Percentiles rank a stretch among this genome's conserved stretches.
Conservation (phyloP, 64 coral and sea anemone genomes). For the Porites australiensis region DNA sequence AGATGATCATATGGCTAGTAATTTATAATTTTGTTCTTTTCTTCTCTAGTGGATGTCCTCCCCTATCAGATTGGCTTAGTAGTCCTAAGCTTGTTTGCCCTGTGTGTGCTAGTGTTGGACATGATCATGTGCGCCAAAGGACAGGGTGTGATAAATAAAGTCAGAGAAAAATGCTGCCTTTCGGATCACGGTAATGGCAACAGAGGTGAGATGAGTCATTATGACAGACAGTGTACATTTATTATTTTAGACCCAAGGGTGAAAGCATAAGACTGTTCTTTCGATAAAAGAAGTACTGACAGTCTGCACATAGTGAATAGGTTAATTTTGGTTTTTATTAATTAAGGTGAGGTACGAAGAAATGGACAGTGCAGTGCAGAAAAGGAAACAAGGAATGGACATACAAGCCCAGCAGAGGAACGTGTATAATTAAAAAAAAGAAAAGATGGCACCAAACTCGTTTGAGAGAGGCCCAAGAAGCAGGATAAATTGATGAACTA, state of each 20-base stretch:
- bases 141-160: not conserved
- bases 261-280: too few relatives aligned
- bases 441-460: too few relatives aligned
- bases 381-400: not conserved
- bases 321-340: too few relatives aligned
- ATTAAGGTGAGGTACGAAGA: not conserved
- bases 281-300: too few relatives aligned
- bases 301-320: too few relatives aligned
- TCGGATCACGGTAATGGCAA: not conserved
- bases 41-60: not conserved
- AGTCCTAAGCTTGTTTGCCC: not conserved
- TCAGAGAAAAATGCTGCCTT: not conserved
- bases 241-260: too few relatives aligned
- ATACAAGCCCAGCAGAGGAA: not conserved
- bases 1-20: too few relatives aligned
- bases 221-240: too few relatives aligned
- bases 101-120: constrained; percentile 30
- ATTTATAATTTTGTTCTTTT: not conserved
- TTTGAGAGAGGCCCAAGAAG: too few relatives aligned
- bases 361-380: not conserved
- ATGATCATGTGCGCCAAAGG: constrained; percentile 25
- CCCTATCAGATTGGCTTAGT: constrained; percentile 58
- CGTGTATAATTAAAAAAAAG: too few relatives aligned
- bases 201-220: not conserved
- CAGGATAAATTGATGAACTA: too few relatives aligned